phyloP scores from a whole-genome alignment of 2,113 vertebrate genomes.

The Riparia riparia region DNA sequence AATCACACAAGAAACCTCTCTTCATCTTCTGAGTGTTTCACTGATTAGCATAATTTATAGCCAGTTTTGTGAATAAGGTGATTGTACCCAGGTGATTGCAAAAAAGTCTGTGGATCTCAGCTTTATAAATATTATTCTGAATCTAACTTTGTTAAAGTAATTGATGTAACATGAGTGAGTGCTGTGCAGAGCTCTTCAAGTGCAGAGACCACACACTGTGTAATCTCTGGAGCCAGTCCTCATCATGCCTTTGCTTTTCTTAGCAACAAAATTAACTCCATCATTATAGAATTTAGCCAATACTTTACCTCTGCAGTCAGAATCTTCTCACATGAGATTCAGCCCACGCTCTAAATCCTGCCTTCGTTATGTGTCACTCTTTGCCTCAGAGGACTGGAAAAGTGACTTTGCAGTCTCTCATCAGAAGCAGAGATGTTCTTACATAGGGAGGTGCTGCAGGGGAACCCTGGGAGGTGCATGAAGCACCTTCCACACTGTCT shows the following conservation, averaged over 20 bases:
- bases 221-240: constrained; percentile 21
- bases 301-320: background rate
- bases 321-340: background rate
- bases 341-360: background rate
- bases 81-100: constrained; percentile 54
- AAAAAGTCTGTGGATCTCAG: background rate
- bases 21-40: constrained; percentile 5
- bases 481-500: background rate
- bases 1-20: background rate
- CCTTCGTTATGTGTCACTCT: background rate
- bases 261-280: constrained; percentile 31
- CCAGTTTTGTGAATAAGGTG: constrained; percentile 23
- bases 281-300: constrained; percentile 17
- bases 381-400: background rate
- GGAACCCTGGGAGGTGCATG: background rate
- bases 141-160: constrained; percentile 34
- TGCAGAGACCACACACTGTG: constrained; percentile 29
- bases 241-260: constrained; percentile 13
- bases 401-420: background rate
- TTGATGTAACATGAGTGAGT: constrained; percentile 38
- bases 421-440: background rate
- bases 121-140: constrained; percentile 53
- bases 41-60: constrained; percentile 30
- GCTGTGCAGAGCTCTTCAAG: background rate
- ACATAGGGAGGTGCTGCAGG: background rate